These are phyloP conservation scores for Silvanus unidentatus DNA, from an alignment of 2,888 invertebrate species.

Conservation along the genomic window DNA sequence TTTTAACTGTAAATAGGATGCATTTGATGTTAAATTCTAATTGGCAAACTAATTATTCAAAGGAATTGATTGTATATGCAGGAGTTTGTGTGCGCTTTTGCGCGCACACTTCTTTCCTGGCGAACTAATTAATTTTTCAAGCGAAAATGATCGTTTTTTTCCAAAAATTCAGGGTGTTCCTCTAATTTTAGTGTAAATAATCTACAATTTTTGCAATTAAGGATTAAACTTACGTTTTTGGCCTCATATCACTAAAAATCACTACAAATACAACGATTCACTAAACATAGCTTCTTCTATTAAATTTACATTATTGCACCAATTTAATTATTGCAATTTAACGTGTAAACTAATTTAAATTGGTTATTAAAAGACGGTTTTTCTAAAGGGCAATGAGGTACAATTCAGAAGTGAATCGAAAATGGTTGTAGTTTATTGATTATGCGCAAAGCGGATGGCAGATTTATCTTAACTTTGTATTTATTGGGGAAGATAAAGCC, in stretches of 20 bases:
- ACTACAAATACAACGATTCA: conserved; percentile 2
- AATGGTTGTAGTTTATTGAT: conserved; percentile 33
- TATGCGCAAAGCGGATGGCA: conserved; percentile 33
- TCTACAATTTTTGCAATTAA: too few relatives aligned
- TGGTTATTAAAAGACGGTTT: conserved; percentile 20
- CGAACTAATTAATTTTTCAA: too few relatives aligned
- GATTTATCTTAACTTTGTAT: not conserved
- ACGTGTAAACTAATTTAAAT: not conserved
- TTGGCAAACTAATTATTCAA: too few relatives aligned
- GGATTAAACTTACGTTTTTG: conserved; percentile 31
- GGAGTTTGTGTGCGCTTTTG: too few relatives aligned
- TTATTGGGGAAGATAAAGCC: too few relatives aligned
- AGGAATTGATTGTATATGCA: too few relatives aligned
- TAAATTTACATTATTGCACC: not conserved
- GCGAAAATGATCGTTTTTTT: too few relatives aligned
- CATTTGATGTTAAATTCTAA: too few relatives aligned
- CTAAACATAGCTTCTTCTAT: not conserved
- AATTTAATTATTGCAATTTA: not conserved
- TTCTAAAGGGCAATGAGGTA: conserved; percentile 28
- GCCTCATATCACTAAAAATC: conserved; percentile 30
- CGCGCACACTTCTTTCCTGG: too few relatives aligned
- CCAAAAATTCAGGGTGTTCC: too few relatives aligned
- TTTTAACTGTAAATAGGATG: too few relatives aligned
- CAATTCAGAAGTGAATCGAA: conserved; percentile 24
- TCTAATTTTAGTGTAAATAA: too few relatives aligned